phyloP scores from a whole-genome alignment of 2,113 vertebrate species.

The Plestiodon gilberti region DNA sequence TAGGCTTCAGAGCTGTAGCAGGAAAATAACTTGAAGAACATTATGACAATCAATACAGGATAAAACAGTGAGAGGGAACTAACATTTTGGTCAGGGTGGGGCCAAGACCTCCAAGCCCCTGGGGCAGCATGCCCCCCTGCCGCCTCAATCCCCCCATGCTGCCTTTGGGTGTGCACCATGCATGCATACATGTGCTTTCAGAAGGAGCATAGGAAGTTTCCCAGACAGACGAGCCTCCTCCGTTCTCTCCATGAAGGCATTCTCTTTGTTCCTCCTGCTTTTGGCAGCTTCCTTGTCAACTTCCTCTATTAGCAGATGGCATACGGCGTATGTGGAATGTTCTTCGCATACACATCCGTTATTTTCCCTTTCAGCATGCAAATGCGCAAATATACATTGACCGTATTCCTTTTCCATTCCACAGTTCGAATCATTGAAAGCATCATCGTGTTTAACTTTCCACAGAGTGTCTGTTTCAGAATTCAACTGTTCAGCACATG shows the following conservation, averaged over 20 bases:
- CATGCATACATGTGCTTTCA: background rate
- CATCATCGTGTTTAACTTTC: conserved; percentile 15
- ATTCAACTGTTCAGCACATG: conserved; percentile 19
- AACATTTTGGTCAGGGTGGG: no score
- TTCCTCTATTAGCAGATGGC: conserved; percentile 41
- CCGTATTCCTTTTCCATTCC: conserved; percentile 24
- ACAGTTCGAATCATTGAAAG: conserved; percentile 31
- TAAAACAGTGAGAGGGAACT: no score
- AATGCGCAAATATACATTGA: conserved; percentile 32
- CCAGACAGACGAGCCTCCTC: conserved; percentile 2
- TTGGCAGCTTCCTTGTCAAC: conserved; percentile 70
- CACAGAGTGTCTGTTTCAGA: background rate
- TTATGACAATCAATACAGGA: no score
- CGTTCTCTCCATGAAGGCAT: conserved; percentile 58
- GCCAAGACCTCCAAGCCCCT: no score
- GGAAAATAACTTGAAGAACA: no score
- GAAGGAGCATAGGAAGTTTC: conserved; percentile 13
- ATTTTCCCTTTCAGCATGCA: conserved; percentile 55
- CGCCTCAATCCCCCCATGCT: background rate
- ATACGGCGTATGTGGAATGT: conserved; percentile 68
- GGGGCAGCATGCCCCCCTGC: background rate
- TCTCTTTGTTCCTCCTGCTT: conserved; percentile 69
- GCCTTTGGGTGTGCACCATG: background rate
- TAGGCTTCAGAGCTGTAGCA: no score
- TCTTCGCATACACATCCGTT: conserved; percentile 69